Conservation (phyloP, 2,888 invertebrate species). For the Athalia cordata region DNA sequence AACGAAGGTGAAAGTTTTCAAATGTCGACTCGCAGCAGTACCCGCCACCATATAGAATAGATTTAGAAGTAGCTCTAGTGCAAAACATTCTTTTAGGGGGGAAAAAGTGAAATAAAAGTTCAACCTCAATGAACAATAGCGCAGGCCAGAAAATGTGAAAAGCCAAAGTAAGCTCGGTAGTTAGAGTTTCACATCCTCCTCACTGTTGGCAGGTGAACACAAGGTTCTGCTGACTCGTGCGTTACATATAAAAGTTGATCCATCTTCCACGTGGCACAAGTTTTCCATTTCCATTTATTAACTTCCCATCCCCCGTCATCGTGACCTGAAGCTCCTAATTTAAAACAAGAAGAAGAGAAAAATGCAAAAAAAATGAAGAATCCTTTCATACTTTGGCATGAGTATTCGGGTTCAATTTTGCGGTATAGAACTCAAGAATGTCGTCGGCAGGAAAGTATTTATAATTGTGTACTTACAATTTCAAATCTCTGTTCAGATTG, state of each 20-base stretch:
- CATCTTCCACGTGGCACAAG: background rate
- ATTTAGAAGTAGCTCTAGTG: background rate
- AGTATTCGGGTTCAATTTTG: too few species aligned
- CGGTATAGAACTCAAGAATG: too few species aligned
- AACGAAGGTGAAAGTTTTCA: too few species aligned
- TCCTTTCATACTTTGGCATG: too few species aligned
- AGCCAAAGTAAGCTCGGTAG: slow-evolving; percentile 12
- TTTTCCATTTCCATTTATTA: slow-evolving; percentile 1
- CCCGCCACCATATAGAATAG: background rate
- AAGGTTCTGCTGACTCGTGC: slow-evolving; percentile 3
- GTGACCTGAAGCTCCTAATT: background rate
- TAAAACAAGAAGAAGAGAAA: background rate
- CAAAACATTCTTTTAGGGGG: slow-evolving; percentile 37
- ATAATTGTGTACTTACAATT: too few species aligned
- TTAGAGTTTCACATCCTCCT: background rate
- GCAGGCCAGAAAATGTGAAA: background rate
- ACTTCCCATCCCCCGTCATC: background rate
- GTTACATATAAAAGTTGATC: slow-evolving; percentile 11
- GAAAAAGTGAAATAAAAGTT: slow-evolving; percentile 43
- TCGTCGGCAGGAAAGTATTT: too few species aligned
- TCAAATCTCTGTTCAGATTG: too few species aligned
- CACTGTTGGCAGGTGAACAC: slow-evolving; percentile 9
- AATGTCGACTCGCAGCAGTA: too few species aligned
- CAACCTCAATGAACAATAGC: slow-evolving; percentile 9
- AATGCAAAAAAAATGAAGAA: too few species aligned